Evolutionary conservation across 2,888 invertebrate genomes (phyloP).

Genomic region (Frankliniella intonsa): DNA sequence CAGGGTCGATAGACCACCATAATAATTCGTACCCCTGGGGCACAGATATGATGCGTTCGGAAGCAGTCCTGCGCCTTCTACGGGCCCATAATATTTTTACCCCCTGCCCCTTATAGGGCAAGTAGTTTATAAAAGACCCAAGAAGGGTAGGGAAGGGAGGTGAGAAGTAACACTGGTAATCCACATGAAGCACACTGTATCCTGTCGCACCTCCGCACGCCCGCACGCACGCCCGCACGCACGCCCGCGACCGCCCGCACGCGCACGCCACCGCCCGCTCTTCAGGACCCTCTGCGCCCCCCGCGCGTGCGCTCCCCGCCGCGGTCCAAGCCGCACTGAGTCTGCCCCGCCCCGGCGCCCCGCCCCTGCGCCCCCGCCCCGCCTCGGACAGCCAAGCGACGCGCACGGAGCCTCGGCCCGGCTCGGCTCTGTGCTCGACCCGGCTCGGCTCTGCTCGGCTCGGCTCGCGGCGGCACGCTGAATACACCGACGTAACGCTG

Average conservation of each 20-base stretch:
- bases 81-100: too few species aligned
- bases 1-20: too few species aligned
- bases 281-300: background rate
- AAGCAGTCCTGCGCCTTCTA: too few species aligned
- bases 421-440: background rate
- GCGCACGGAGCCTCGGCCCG: background rate
- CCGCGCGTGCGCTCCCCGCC: background rate
- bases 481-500: too few species aligned
- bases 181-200: background rate
- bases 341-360: background rate
- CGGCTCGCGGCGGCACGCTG: background rate
- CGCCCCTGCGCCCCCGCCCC: background rate
- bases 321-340: conserved; percentile 15
- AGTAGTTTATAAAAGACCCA: too few species aligned
- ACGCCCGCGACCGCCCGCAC: background rate
- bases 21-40: too few species aligned
- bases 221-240: background rate
- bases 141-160: too few species aligned
- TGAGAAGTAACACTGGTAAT: background rate
- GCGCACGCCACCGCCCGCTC: background rate
- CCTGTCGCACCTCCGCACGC: background rate
- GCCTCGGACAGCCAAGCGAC: background rate
- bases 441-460: conserved; percentile 5
- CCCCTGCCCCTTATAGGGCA: too few species aligned
- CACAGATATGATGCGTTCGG: too few species aligned